phyloP scores from a whole-genome alignment of 2,888 invertebrate species.

The Diogma glabrata region DNA sequence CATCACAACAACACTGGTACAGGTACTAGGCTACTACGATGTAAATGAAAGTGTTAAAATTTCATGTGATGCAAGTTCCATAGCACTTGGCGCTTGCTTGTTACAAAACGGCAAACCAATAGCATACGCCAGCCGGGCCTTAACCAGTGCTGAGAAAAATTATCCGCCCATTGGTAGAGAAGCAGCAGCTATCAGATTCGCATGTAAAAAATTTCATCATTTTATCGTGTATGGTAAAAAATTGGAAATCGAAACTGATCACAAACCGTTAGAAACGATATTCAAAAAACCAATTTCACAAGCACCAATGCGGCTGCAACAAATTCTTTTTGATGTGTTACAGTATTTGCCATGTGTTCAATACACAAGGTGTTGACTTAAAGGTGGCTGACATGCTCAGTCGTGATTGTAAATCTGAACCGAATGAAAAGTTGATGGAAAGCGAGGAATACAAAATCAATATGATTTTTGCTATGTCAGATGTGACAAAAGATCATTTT shows the following conservation, averaged over 20 bases:
- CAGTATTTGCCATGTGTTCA: too few relatives aligned
- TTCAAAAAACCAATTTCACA: neutral
- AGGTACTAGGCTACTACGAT: too few relatives aligned
- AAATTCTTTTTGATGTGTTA: too few relatives aligned
- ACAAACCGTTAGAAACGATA: neutral
- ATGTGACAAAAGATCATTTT: neutral
- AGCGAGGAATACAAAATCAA: too few relatives aligned
- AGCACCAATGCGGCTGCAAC: too few relatives aligned
- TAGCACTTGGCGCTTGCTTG: neutral
- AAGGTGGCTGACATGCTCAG: neutral
- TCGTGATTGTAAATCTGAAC: neutral
- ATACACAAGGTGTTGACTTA: too few relatives aligned
- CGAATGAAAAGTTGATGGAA: too few relatives aligned
- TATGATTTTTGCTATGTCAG: neutral
- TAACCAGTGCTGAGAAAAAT: neutral
- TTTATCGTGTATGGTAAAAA: too few relatives aligned
- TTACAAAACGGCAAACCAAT: neutral
- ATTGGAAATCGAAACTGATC: neutral
- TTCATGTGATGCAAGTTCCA: neutral
- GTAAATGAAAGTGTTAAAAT: conserved; percentile 1
- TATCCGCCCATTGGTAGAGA: neutral
- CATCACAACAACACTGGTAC: too few relatives aligned
- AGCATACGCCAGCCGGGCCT: too few relatives aligned
- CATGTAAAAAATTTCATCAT: neutral
- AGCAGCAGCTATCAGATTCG: neutral